Evolutionary conservation across 2,113 vertebrate genomes (phyloP).

Genomic region (Prolemur simus): DNA sequence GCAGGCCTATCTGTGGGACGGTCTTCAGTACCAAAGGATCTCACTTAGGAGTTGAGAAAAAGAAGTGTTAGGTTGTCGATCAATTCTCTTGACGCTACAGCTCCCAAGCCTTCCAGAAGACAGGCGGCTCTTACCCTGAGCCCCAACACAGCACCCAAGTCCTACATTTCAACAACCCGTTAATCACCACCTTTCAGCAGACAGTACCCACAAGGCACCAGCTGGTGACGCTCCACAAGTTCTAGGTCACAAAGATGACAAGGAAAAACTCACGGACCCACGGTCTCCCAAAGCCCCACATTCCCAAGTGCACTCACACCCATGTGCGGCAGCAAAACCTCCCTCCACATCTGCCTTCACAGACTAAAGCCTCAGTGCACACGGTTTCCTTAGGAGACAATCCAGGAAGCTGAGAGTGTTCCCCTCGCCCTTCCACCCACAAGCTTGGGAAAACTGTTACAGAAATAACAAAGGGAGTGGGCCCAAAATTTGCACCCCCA

Average conservation of each 20-base stretch:
- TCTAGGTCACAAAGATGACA: background rate
- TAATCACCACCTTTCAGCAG: background rate
- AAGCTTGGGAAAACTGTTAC: background rate
- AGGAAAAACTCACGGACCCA: background rate
- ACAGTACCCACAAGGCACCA: background rate
- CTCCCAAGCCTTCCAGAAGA: background rate
- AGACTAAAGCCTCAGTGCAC: background rate
- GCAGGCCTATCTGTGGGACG: slow-evolving; percentile 94
- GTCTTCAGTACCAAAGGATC: slow-evolving; percentile 96
- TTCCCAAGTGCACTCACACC: background rate
- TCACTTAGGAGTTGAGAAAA: slow-evolving; percentile 83
- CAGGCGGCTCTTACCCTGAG: background rate
- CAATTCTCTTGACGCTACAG: fast-evolving
- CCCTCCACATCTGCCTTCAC: background rate
- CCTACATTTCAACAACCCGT: background rate
- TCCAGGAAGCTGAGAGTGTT: fast-evolving
- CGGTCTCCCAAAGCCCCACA: background rate
- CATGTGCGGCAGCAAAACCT: background rate
- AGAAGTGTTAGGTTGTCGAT: background rate
- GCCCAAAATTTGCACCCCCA: background rate
- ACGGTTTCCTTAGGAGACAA: background rate
- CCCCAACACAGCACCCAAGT: too few relatives aligned
- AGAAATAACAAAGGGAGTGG: background rate
- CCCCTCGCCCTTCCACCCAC: background rate
- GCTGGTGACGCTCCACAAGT: background rate